phyloP scores from a whole-genome alignment of 1,140 invertebrate species.

The Saccostrea glomerata region DNA sequence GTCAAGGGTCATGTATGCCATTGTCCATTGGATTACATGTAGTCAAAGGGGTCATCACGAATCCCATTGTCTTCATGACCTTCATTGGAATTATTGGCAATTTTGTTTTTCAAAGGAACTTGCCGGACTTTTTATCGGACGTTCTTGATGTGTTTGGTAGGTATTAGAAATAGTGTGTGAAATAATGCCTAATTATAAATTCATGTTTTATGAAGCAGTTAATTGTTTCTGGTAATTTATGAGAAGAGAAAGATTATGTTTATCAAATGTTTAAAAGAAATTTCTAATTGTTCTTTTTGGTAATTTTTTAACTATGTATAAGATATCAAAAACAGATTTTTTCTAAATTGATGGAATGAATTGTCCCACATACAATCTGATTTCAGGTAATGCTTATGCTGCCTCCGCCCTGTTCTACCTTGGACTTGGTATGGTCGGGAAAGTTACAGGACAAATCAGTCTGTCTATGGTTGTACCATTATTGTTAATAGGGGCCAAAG shows the following conservation, averaged over 20 bases:
- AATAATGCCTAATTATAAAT: neutral
- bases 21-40: conserved; percentile 63
- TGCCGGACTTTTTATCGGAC: conserved; percentile 87
- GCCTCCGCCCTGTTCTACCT: conserved; percentile 93
- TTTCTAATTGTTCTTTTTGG: too few relatives aligned
- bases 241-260: too few relatives aligned
- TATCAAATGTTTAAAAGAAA: too few relatives aligned
- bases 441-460: conserved; percentile 88
- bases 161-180: neutral
- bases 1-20: conserved; percentile 31
- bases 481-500: conserved; percentile 92
- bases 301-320: too few relatives aligned
- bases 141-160: conserved; percentile 85
- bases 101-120: conserved; percentile 87
- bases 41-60: conserved; percentile 87
- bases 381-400: conserved; percentile 85
- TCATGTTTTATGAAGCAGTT: neutral
- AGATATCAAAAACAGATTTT: too few relatives aligned
- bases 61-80: conserved; percentile 96
- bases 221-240: too few relatives aligned
- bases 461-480: conserved; percentile 89
- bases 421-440: conserved; percentile 94
- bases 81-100: conserved; percentile 93
- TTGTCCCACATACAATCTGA: neutral
- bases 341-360: too few relatives aligned